These are phyloP conservation scores for Andrena minutula DNA, from an alignment of 2,888 invertebrate species.

Conservation along the genomic window DNA sequence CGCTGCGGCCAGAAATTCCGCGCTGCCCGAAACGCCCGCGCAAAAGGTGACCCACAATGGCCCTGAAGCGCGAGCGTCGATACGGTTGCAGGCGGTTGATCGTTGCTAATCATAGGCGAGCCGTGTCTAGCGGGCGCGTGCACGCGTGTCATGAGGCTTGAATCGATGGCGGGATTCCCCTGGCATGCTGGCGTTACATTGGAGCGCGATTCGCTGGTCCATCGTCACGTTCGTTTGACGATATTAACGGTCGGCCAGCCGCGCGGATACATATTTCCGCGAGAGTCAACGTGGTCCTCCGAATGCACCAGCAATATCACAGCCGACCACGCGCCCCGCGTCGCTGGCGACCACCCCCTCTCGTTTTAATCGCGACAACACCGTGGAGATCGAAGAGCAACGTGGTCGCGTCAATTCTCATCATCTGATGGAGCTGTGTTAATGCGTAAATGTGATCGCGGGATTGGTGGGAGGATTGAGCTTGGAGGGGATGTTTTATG, in stretches of 20 bases:
- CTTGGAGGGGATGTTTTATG: not conserved
- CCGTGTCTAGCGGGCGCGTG: not conserved
- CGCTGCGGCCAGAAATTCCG: constrained; percentile 4
- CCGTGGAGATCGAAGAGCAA: constrained; percentile 26
- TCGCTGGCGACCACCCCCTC: not conserved
- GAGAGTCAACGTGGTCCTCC: constrained; percentile 50
- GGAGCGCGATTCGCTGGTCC: constrained; percentile 28
- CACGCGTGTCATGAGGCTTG: constrained; percentile 21
- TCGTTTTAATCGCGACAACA: constrained; percentile 15
- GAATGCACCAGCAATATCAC: constrained; percentile 20
- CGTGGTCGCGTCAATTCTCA: constrained; percentile 22
- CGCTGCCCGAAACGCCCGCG: not conserved
- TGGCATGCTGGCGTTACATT: constrained; percentile 43
- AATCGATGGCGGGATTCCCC: constrained; percentile 48
- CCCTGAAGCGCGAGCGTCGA: not conserved
- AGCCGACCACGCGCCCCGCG: not conserved
- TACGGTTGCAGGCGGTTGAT: not conserved
- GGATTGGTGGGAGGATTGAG: not conserved
- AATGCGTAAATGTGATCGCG: not conserved
- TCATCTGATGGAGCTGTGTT: not conserved
- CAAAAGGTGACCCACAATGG: not conserved
- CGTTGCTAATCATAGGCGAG: constrained; percentile 1
- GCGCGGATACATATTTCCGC: constrained; percentile 61
- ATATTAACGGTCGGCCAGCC: constrained; percentile 48
- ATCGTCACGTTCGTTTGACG: constrained; percentile 51